These are phyloP conservation scores for Ephydatia muelleri DNA, from an alignment of 37 sponge, comb jelly and placozoan genomes.

Conservation along the genomic window DNA sequence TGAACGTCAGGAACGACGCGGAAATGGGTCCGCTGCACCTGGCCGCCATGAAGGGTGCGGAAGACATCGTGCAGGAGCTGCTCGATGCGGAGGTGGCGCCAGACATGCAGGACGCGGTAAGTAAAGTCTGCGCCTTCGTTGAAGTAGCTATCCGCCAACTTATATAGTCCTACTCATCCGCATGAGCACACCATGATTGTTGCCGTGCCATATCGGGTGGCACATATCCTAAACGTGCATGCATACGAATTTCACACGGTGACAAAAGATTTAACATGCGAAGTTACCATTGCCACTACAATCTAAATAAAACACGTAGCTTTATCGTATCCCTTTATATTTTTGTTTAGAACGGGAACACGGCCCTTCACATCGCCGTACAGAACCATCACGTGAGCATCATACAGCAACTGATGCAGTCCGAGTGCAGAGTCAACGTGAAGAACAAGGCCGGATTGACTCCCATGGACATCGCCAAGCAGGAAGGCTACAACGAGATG, in stretches of 20 bases:
- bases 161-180: no score
- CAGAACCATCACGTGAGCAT: conserved; percentile 18
- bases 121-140: no score
- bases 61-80: conserved; percentile 60
- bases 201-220: no score
- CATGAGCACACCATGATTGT: no score
- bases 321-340: background rate
- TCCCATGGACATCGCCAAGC: conserved; percentile 66
- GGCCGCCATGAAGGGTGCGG: conserved; percentile 56
- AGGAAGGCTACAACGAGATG: conserved; percentile 54
- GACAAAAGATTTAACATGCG: no score
- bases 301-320: no score
- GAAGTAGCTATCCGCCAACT: no score
- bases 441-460: conserved; percentile 42
- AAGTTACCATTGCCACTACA: no score
- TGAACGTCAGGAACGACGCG: conserved; percentile 25
- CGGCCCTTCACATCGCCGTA: conserved; percentile 69
- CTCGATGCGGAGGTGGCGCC: conserved; percentile 61
- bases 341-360: conserved; percentile 53
- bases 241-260: no score
- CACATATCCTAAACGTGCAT: background rate
- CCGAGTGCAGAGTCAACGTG: conserved; percentile 65
- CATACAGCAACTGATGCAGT: conserved; percentile 52
- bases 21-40: conserved; percentile 63
- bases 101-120: conserved; percentile 67